Conservation (phyloP, 2,113 vertebrate genomes). For the Eublepharis macularius region DNA sequence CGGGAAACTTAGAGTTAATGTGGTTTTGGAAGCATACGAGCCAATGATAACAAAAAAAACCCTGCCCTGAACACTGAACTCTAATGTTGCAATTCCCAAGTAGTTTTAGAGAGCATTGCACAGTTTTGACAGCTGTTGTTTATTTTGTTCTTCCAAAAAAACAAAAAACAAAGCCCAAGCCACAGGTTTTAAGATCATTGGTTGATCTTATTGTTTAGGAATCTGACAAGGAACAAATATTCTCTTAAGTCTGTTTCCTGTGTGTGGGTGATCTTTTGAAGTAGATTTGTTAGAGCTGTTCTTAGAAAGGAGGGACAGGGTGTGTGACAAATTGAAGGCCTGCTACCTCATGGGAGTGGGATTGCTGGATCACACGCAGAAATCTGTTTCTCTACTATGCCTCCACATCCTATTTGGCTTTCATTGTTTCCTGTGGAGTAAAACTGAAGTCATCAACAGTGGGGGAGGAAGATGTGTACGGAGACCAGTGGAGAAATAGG, state of each 20-base stretch:
- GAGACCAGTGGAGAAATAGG: neutral
- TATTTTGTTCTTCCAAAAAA: neutral
- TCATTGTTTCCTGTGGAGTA: neutral
- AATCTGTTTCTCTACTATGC: too few relatives aligned
- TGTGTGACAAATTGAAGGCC: neutral
- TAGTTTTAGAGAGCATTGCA: neutral
- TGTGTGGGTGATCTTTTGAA: neutral
- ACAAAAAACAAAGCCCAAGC: too few relatives aligned
- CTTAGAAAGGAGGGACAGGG: neutral
- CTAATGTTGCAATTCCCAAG: neutral
- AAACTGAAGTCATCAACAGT: neutral
- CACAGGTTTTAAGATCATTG: too few relatives aligned
- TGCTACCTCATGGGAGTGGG: neutral
- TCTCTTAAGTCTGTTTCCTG: neutral
- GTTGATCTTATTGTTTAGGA: neutral
- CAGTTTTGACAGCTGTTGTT: neutral
- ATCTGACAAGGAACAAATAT: neutral
- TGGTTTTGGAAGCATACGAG: neutral
- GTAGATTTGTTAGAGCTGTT: neutral
- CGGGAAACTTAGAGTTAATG: neutral
- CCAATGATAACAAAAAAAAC: neutral
- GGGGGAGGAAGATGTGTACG: neutral
- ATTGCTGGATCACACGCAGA: neutral
- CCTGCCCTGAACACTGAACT: neutral
- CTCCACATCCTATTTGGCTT: neutral